phyloP scores from a whole-genome alignment of 2,113 vertebrate species.

The Merops nubicus region DNA sequence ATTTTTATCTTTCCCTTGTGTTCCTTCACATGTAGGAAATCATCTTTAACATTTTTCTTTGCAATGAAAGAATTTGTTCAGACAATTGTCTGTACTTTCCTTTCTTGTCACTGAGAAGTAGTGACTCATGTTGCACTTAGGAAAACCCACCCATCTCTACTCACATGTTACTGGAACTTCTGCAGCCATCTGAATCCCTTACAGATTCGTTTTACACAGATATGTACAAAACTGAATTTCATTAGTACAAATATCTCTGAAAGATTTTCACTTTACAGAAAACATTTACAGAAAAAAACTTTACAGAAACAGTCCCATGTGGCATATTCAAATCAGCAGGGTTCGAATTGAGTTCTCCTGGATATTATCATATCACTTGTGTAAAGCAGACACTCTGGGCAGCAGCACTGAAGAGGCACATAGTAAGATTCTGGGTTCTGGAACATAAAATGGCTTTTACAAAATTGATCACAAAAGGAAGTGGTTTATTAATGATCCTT shows the following conservation, averaged over 20 bases:
- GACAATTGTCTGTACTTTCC: neutral
- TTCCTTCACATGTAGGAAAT: neutral
- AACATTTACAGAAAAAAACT: too few species aligned
- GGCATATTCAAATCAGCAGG: neutral
- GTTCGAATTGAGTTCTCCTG: neutral
- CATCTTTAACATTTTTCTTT: neutral
- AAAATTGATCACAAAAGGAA: neutral
- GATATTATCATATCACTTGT: neutral
- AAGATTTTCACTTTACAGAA: neutral
- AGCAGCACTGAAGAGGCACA: neutral
- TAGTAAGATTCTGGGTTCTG: neutral
- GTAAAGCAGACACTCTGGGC: neutral
- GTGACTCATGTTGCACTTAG: neutral
- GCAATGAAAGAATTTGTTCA: neutral
- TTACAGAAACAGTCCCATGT: neutral
- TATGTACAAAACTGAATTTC: neutral
- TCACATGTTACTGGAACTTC: neutral
- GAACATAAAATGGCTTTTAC: neutral
- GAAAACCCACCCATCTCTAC: neutral
- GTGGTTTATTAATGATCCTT: neutral
- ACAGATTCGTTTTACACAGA: neutral
- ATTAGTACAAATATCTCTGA: neutral
- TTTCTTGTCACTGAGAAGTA: neutral
- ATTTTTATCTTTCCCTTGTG: neutral
- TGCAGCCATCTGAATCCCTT: neutral